These are phyloP conservation scores for Notodromas monacha DNA, from an alignment of 2,888 invertebrate genomes.

Conservation along the genomic window DNA sequence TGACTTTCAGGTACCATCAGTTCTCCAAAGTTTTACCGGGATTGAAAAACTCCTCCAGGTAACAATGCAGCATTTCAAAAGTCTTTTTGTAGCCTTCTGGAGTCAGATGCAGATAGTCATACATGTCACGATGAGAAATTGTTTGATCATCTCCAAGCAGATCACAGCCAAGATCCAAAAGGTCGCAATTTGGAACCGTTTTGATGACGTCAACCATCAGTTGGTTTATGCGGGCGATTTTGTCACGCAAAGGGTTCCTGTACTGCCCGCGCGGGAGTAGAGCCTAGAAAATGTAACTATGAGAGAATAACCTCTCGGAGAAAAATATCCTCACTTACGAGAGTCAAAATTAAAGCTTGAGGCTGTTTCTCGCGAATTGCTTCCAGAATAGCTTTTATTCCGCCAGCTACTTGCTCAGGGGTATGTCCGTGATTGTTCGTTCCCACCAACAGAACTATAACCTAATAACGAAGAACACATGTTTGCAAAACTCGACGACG, in stretches of 20 bases:
- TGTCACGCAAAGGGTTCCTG: slow-evolving; percentile 44
- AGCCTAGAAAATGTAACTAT: slow-evolving; percentile 27
- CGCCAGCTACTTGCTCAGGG: slow-evolving; percentile 45
- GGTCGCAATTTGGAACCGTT: slow-evolving; percentile 27
- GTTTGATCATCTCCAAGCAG: slow-evolving; percentile 19
- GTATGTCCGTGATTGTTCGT: slow-evolving; percentile 52
- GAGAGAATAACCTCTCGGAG: not conserved
- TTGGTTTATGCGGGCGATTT: slow-evolving; percentile 38
- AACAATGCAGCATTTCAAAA: no score
- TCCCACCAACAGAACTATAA: slow-evolving; percentile 51
- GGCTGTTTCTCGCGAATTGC: slow-evolving; percentile 40
- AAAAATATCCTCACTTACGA: slow-evolving; percentile 27
- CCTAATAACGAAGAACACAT: no score
- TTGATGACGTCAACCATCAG: slow-evolving; percentile 29
- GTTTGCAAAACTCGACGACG: no score
- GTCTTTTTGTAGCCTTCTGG: slow-evolving; percentile 55
- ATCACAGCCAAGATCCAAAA: slow-evolving; percentile 40
- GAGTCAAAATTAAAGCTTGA: slow-evolving; percentile 42
- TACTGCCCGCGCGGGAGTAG: slow-evolving; percentile 56
- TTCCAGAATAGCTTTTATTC: slow-evolving; percentile 39
- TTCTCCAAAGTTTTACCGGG: no score
- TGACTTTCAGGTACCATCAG: no score
- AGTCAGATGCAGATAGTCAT: slow-evolving; percentile 58
- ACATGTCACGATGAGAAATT: slow-evolving; percentile 64
- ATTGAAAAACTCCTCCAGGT: no score